Percentiles rank a stretch among this genome's conserved stretches.
These are phyloP conservation scores for Drosophila elegans DNA, from an alignment of 1,140 invertebrate species.

Conservation along the genomic window DNA sequence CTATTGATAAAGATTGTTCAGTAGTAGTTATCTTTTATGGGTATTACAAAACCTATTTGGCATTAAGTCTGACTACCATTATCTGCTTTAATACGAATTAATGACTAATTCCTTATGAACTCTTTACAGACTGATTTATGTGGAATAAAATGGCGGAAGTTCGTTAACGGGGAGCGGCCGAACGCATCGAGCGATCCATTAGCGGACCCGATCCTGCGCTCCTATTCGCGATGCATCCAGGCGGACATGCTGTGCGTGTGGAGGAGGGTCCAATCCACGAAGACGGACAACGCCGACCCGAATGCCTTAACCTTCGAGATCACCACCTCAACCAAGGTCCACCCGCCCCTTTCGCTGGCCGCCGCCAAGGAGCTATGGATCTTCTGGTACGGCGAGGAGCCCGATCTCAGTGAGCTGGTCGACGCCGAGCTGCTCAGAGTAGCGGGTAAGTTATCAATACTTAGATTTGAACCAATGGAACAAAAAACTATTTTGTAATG, in stretches of 20 bases:
- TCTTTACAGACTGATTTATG: conserved; percentile 95
- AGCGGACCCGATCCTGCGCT: conserved; percentile 96
- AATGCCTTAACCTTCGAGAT: conserved; percentile 82
- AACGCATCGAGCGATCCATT: conserved; percentile 89
- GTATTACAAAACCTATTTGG: conserved; percentile 18
- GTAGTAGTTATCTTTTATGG: conserved; percentile 16
- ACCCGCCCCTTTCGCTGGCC: conserved; percentile 90
- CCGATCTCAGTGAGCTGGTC: conserved; percentile 93
- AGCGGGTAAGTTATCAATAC: conserved; percentile 89
- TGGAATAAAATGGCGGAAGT: conserved; percentile 99
- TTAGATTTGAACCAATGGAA: too few species aligned
- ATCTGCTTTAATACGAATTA: conserved; percentile 15
- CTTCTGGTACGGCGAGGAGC: conserved; percentile 99
- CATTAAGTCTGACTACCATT: conserved; percentile 10
- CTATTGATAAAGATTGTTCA: conserved; percentile 12
- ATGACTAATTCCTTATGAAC: conserved; percentile 13
- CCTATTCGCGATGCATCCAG: conserved; percentile 96
- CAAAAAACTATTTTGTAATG: too few species aligned
- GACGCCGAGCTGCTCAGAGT: conserved; percentile 90
- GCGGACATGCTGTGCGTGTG: conserved; percentile 98
- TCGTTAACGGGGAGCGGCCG: conserved; percentile 89
- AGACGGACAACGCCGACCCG: conserved; percentile 80
- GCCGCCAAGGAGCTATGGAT: conserved; percentile 98
- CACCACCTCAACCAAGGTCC: conserved; percentile 83
- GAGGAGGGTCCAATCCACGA: conserved; percentile 91